Conservation (phyloP, 64 coral and sea anemone genomes). For the Orbicella faveolata region DNA sequence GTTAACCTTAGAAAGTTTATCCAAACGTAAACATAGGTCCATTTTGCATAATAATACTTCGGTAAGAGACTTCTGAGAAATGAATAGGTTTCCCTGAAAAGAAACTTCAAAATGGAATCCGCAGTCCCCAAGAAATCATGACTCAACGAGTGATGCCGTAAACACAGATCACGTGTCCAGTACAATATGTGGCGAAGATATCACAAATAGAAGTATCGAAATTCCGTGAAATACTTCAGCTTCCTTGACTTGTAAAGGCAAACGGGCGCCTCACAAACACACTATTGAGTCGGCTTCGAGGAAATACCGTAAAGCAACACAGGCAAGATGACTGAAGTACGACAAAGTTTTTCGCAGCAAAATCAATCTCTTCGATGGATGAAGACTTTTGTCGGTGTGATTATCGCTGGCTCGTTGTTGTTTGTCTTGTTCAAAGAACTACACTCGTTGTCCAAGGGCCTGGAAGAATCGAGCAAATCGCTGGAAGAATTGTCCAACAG, state of each 20-base stretch:
- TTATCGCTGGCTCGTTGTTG: neutral
- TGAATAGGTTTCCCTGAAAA: neutral
- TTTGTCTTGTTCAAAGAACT: neutral
- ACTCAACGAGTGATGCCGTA: neutral
- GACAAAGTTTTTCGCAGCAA: neutral
- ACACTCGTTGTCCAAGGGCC: neutral
- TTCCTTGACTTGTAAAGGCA: constrained; percentile 9
- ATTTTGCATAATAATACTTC: constrained; percentile 28
- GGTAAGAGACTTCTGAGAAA: constrained; percentile 24
- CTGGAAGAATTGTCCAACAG: neutral
- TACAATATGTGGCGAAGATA: neutral
- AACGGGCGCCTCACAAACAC: too few species aligned
- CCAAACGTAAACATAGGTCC: constrained; percentile 9
- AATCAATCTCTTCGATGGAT: neutral
- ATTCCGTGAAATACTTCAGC: constrained; percentile 2
- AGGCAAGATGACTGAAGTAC: neutral
- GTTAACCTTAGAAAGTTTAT: neutral
- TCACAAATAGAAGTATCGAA: neutral
- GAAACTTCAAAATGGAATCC: neutral
- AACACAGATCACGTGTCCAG: constrained; percentile 36
- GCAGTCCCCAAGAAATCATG: constrained; percentile 21
- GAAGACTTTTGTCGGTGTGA: neutral
- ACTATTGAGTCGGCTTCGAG: neutral
- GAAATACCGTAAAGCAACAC: neutral
- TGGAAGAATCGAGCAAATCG: constrained; percentile 12